phyloP scores from a whole-genome alignment of 2,888 invertebrate species.

The Drosophila recens region DNA sequence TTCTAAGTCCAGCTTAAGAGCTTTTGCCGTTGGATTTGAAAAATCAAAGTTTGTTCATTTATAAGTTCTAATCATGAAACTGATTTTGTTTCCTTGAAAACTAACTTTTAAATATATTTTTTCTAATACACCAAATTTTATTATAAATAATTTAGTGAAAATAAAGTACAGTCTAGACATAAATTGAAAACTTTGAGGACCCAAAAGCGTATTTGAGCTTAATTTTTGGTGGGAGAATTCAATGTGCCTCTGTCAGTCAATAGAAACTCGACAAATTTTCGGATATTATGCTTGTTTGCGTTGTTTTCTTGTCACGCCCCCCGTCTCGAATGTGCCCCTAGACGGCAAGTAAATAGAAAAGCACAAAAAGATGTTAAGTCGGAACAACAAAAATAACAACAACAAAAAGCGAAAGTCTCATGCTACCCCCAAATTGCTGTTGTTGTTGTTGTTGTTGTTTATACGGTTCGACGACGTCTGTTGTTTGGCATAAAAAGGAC shows the following conservation, averaged over 20 bases:
- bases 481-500: conserved; percentile 68
- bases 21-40: background rate
- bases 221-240: conserved; percentile 5
- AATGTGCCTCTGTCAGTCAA: conserved; percentile 25
- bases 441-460: conserved; percentile 25
- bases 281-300: conserved; percentile 27
- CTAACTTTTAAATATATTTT: background rate
- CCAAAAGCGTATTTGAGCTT: conserved; percentile 4
- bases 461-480: conserved; percentile 33
- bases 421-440: conserved; percentile 31
- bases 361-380: background rate
- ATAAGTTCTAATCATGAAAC: background rate
- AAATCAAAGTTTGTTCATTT: background rate
- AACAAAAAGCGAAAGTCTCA: conserved; percentile 55
- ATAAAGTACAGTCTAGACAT: conserved; percentile 26
- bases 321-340: background rate
- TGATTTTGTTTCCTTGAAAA: too few species aligned
- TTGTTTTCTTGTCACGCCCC: conserved; percentile 15
- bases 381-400: conserved; percentile 10
- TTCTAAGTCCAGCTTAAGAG: background rate
- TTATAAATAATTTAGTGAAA: background rate
- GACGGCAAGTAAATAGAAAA: conserved; percentile 25
- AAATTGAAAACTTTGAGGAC: conserved; percentile 4
- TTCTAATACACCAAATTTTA: background rate
- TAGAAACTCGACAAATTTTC: conserved; percentile 15